Base-by-base conservation (phyloP, 2,888 invertebrate species). In the Aphrophora alni region DNA sequence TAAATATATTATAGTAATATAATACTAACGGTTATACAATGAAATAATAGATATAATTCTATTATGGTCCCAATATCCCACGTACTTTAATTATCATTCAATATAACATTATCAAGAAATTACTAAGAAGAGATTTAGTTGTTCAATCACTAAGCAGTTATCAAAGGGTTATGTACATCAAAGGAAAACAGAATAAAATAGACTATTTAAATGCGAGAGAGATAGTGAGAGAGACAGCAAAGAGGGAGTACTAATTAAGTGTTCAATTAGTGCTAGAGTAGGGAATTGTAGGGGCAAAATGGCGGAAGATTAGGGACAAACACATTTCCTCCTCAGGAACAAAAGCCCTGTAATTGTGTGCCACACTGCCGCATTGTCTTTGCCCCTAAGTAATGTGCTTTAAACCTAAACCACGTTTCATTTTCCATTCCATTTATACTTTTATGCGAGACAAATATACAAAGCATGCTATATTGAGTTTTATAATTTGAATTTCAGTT, bases 261-360 rank as follows among this genome's bases (percentile, higher is more conserved):
- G 78, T 73, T 78, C 59, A 78, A 78, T 78, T 78, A 78, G 78
- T 24, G 59, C 8, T 26, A 38, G 44, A 68, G 38, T n/a, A 38
- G 71, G 73, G 78, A 59, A 73, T 21, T n/a, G 72, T 72, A 73
- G 59, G 73, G 24, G 33, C 78, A 78, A 78, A 78, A 78, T 78
- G 78, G 73, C 73, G 78, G 78, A 73, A 78, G 78, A 78, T 78
- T 78, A 78, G 78, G 73, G 51, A 73, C 78, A 78, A 78, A 78
- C 78, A 68, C 38, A 73, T 33, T 78, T 78, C 73, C 78, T 78
- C 73, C 21, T 17, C 26, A 44, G 44, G 44, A 44, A 44, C 44
- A 44, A 44, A 44, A 44, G 12, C 14, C 44, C 17, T 44, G 17
- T 44, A 44, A 44, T 44, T 44, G 44, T 14, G 17, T 17, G 12